A percentile compares a stretch with the other conserved stretches of the same genome.
Conservation (phyloP, 2,113 vertebrate genomes). For the Todiramphus saurophagus region DNA sequence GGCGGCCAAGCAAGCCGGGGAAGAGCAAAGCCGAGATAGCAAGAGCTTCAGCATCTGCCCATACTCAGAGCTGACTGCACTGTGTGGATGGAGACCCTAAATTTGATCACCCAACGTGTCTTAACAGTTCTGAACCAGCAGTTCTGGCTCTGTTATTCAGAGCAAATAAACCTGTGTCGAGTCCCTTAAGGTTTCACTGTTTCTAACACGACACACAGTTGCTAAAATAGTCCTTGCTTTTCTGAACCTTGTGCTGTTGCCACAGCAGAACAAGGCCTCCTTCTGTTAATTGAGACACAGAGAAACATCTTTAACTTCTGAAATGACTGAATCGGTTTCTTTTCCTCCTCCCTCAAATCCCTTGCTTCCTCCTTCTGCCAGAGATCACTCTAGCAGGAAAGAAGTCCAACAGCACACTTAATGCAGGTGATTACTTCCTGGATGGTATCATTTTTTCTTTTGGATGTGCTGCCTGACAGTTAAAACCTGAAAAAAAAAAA, state of each 20-base stretch:
- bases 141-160: background rate
- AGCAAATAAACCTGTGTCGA: background rate
- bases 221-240: background rate
- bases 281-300: background rate
- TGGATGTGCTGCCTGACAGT: background rate
- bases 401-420: background rate
- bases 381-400: background rate
- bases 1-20: background rate
- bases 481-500: background rate
- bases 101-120: background rate
- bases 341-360: background rate
- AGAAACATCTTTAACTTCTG: conserved; percentile 3
- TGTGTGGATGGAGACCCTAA: background rate
- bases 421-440: background rate
- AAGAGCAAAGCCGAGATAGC: rapidly evolving
- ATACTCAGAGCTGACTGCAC: rapidly evolving
- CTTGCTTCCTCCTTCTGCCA: background rate
- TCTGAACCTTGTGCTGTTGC: background rate
- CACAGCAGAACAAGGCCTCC: background rate
- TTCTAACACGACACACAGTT: background rate
- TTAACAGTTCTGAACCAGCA: background rate
- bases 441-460: background rate
- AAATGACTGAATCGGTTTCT: background rate
- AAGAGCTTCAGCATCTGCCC: background rate
- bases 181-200: background rate